Base-by-base conservation (phyloP, 64 coral and sea anemone genomes). In the Stichodactyla mertensii region DNA sequence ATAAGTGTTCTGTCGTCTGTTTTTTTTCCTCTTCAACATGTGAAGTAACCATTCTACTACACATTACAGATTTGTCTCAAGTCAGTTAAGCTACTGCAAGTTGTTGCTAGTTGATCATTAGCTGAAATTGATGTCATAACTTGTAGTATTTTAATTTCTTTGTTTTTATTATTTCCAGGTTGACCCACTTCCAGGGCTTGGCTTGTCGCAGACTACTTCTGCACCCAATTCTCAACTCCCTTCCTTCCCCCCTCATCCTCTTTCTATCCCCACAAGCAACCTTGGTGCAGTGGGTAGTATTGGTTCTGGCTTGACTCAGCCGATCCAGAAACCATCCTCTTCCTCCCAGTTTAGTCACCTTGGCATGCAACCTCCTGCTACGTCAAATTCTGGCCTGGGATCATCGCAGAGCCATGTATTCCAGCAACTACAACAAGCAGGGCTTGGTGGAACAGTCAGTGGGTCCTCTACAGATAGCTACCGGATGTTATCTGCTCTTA, bases 211-310 rank as follows among this genome's bases (percentile, higher is more conserved):
- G 13, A 84, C 93, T 12, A 87, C 93, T 9, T 89, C 97, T 18
- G 91, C 97, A 61, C 90, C 97, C 28, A 92, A 88, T 20, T 91
- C 95, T 12, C 93, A 99, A 23, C 77, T 99, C 31, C 97, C 97
- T 5, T 90, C 97, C 11, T 99, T 99, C 61, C 97, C 97, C 51
- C 97, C 97, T 9, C 97, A 99, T 51, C 97, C 97, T 10, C 88
- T 95, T 0, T 91, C 88, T 16, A 90, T 87, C 22, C 88, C 97
- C 9, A 86, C 93, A 58, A 77, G 82, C 57, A 90, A 71, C 26
- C 61, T 92, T 18, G 93, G 90, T 64, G 92, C 95, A 71, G 92
- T 98, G 71, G 95, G 95, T 71, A 93, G 88, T 61, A 90, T 96
- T 80, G 91, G 94, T 53, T 80, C 94, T 71, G 88, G 91, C 23